These are phyloP conservation scores for Cydia splendana DNA, from an alignment of 1,140 invertebrate species.

Conservation along the genomic window DNA sequence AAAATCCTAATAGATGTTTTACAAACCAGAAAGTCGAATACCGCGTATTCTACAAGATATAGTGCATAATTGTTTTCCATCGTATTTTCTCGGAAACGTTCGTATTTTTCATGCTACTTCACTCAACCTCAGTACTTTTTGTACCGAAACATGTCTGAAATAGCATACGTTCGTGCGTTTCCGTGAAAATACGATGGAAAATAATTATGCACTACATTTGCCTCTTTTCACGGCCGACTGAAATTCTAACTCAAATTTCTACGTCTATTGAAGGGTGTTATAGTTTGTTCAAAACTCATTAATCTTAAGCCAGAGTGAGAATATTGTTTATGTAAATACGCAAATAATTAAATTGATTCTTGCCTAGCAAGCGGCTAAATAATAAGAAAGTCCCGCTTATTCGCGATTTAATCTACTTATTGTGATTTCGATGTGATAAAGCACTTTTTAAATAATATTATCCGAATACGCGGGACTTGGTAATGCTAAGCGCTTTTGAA, in stretches of 20 bases:
- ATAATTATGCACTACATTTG: too few relatives aligned
- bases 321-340: constrained; percentile 27
- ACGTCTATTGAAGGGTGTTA: constrained; percentile 8
- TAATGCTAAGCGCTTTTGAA: not conserved
- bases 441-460: constrained; percentile 17
- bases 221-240: not conserved
- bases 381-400: not conserved
- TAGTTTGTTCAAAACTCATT: constrained; percentile 1
- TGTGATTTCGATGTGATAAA: constrained; percentile 12
- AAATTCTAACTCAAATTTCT: not conserved
- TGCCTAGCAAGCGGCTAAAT: constrained; percentile 3
- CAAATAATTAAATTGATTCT: not conserved
- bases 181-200: too few relatives aligned
- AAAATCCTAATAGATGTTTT: not conserved
- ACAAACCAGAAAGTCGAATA: not conserved
- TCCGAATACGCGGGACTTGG: not conserved
- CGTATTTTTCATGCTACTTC: too few relatives aligned
- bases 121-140: too few relatives aligned
- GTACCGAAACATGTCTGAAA: too few relatives aligned
- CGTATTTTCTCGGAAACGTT: too few relatives aligned
- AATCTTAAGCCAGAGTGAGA: constrained; percentile 22
- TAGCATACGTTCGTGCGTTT: too few relatives aligned
- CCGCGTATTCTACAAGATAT: not conserved
- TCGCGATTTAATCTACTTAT: not conserved
- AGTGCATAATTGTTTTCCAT: too few relatives aligned